Evolutionary conservation across 2,888 invertebrate genomes (phyloP), one percentile per base, ranked within the genome.

Genomic region (Heliconius erato): DNA sequence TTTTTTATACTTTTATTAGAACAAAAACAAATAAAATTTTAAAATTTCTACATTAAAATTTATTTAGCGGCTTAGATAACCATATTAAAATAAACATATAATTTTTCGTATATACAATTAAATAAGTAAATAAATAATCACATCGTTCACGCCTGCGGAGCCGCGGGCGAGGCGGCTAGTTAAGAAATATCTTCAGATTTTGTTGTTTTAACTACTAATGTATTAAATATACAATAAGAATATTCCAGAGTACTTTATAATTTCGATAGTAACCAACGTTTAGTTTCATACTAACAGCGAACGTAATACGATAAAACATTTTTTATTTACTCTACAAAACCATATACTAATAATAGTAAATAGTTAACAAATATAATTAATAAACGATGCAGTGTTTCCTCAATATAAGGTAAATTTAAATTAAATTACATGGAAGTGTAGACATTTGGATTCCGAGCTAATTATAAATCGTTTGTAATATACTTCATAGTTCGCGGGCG

Each of bases 401-500:
- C 32, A 74, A 54, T 49, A 74, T 54, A 54, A 9, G 54, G 59
- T 59, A 59, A 74, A 49, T 74, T 59, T 74, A 59, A 74, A 59
- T 74, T 32, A 23, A 59, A 5, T 28, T 28, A 74, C 19, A 63
- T 23, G n/a, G 12, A 23, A 32, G 19, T 67, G 59, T 44, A 26
- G 65, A 19, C 19, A n/a, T 67, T 40, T 28, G 19, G 19, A 77
- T 77, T 40, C 77, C 26, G 26, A 44, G 28, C 28, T 67, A 77
- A 65, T 65, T 65, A 65, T 77, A 77, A 77, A 65, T 67, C 40
- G 77, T 23, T 16, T 26, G 40, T 40, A 77, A 40, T 7, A n/a
- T 54, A 79, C 59, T 69, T 82, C 76, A 71, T 77, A 71, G 63
- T 35, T 63, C 59, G 63, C 78, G 69, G 76, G 65, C 81, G 79